Percentiles rank a stretch among this genome's conserved stretches.
Evolutionary conservation across 2,888 invertebrate genomes (phyloP).

Genomic region (Drosophila neonasuta): DNA sequence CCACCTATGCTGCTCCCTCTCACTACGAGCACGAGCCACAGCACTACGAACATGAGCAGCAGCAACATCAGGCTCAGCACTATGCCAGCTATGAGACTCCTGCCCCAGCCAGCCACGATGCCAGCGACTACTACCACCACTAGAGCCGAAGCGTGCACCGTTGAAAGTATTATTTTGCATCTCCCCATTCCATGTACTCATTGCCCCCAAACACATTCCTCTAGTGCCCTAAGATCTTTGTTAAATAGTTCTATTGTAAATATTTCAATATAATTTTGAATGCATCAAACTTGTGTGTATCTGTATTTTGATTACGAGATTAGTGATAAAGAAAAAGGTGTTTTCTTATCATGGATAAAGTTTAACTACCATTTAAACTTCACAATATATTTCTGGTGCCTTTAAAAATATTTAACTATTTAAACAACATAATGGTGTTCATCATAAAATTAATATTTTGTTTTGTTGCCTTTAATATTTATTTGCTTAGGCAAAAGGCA

Average conservation of each 20-base stretch:
- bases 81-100: slow-evolving; percentile 65
- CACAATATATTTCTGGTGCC: no score
- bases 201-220: slow-evolving; percentile 27
- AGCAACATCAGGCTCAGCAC: slow-evolving; percentile 47
- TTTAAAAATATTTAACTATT: no score
- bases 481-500: no score
- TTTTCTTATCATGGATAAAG: no score
- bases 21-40: slow-evolving; percentile 54
- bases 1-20: slow-evolving; percentile 44
- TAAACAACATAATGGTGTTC: no score
- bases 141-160: slow-evolving; percentile 33
- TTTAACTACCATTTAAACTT: no score
- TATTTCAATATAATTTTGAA: slow-evolving; percentile 47
- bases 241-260: slow-evolving; percentile 69
- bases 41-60: slow-evolving; percentile 52
- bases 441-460: no score
- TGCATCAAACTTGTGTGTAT: slow-evolving; percentile 12
- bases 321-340: not conserved
- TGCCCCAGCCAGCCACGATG: slow-evolving; percentile 63
- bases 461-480: no score
- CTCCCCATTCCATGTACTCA: slow-evolving; percentile 36
- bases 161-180: slow-evolving; percentile 62
- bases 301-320: not conserved
- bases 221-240: slow-evolving; percentile 41
- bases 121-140: slow-evolving; percentile 73